Percentiles rank a stretch among this genome's conserved stretches.
phyloP scores from a whole-genome alignment of 2,797 vertebrate species.

The Pangasius krempfi region DNA sequence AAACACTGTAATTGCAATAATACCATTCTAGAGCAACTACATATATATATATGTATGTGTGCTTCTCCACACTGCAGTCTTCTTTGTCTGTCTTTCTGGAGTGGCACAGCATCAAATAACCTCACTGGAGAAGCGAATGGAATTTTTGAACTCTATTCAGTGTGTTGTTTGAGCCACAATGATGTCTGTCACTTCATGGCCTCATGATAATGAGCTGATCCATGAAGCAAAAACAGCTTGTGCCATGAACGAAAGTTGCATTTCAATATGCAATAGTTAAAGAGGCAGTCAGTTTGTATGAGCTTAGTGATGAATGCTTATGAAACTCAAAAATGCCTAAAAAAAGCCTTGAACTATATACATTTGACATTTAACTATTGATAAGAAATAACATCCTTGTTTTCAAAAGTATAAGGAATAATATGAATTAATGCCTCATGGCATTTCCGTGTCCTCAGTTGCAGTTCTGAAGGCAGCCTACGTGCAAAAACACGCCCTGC shows the following conservation, averaged over 20 bases:
- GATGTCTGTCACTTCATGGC: neutral
- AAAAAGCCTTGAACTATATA: neutral
- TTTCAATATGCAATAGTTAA: neutral
- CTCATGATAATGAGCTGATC: neutral
- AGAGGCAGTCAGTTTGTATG: no score
- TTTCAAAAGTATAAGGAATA: neutral
- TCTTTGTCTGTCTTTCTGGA: neutral
- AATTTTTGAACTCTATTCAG: neutral
- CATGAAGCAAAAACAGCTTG: neutral
- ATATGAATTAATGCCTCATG: neutral
- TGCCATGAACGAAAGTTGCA: neutral
- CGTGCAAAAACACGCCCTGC: constrained; percentile 33
- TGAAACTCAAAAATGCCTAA: neutral
- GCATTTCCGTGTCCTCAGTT: neutral
- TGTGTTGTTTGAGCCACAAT: neutral
- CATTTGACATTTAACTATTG: neutral
- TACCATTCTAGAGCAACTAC: neutral
- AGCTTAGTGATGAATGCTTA: neutral
- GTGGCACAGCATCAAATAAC: neutral
- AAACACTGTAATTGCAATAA: neutral
- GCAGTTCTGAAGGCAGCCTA: neutral
- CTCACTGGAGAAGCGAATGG: neutral
- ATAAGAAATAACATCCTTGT: neutral
- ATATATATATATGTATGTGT: no score
- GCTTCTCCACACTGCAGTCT: neutral